phyloP scores from a whole-genome alignment of 2,113 vertebrate genomes.

The Madoqua kirkii region DNA sequence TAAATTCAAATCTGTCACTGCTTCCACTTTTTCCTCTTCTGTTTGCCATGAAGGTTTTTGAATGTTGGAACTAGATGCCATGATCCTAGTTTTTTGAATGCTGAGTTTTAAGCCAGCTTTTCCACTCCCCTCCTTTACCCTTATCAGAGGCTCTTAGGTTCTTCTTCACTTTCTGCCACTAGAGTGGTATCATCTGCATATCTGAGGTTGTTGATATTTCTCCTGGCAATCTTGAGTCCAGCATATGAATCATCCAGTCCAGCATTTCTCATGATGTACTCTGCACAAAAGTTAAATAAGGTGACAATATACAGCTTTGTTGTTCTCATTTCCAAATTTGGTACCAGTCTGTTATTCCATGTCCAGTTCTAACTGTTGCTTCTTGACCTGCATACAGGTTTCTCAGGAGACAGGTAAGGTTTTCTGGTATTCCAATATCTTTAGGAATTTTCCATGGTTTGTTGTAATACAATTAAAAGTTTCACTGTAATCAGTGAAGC shows the following conservation, averaged over 20 bases:
- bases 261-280: background rate
- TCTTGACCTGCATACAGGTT: background rate
- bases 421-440: background rate
- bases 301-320: background rate
- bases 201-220: background rate
- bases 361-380: background rate
- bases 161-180: background rate
- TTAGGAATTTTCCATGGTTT: background rate
- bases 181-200: background rate
- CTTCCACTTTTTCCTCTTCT: background rate
- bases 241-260: background rate
- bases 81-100: background rate
- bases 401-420: background rate
- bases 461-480: background rate
- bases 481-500: background rate
- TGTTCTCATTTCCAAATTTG: background rate
- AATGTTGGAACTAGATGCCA: background rate
- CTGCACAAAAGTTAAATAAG: background rate
- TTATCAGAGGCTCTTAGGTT: background rate
- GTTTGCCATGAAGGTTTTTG: background rate
- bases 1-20: background rate
- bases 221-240: background rate
- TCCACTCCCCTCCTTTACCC: background rate
- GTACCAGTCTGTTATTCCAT: background rate
- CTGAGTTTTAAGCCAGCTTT: background rate